A percentile compares a stretch with the other conserved stretches of the same genome.
Evolutionary conservation across 64 coral and sea anemone species (phyloP).

Genomic region (Stichodactyla helianthus): DNA sequence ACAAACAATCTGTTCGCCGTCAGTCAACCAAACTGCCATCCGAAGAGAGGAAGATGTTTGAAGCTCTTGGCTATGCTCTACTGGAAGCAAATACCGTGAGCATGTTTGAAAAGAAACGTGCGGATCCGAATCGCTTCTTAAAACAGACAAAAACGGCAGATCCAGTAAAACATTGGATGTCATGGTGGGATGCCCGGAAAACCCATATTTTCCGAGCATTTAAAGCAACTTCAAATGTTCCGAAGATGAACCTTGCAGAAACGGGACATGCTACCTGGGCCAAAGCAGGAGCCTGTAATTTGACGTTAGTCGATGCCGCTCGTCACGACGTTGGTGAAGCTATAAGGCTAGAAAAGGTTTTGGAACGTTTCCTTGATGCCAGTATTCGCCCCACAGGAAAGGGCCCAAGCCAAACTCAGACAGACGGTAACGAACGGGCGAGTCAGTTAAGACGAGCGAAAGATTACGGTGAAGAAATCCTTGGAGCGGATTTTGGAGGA

Average conservation of each 20-base stretch:
- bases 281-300: too few species aligned
- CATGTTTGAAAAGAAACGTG: conserved; percentile 35
- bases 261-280: too few species aligned
- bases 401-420: too few species aligned
- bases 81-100: conserved; percentile 15
- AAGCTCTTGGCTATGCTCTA: not conserved
- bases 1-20: conserved; percentile 25
- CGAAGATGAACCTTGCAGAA: conserved; percentile 8
- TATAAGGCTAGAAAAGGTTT: too few species aligned
- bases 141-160: conserved; percentile 5
- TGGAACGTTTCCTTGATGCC: too few species aligned
- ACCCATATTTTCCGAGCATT: conserved; percentile 42
- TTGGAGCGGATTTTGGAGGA: too few species aligned
- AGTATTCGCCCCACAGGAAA: too few species aligned
- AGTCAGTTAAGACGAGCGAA: too few species aligned
- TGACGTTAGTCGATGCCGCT: too few species aligned
- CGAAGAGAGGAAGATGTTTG: not conserved
- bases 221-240: not conserved
- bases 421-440: too few species aligned
- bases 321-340: too few species aligned
- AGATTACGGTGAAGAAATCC: too few species aligned
- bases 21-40: not conserved
- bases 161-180: not conserved
- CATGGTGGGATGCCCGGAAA: conserved; percentile 31
- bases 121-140: conserved; percentile 28